phyloP scores from a whole-genome alignment of 1,140 invertebrate species.

The Diorhabda sublineata region DNA sequence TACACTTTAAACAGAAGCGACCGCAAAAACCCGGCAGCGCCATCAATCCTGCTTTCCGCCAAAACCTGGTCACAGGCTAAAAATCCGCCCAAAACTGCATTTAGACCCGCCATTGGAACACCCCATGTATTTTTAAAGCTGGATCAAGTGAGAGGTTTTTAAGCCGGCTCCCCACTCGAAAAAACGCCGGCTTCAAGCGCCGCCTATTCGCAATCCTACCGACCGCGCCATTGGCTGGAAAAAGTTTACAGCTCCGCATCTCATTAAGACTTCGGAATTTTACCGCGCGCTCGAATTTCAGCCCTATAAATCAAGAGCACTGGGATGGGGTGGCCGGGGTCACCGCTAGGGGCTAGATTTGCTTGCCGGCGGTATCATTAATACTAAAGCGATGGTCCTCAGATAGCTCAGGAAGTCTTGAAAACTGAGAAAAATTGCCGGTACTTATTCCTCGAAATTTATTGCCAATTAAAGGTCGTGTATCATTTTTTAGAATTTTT shows the following conservation, averaged over 20 bases:
- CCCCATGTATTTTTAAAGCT: conserved; percentile 46
- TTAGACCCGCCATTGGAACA: conserved; percentile 45
- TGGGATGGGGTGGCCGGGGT: conserved; percentile 25
- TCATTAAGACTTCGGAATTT: conserved; percentile 47
- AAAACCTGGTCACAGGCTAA: conserved; percentile 31
- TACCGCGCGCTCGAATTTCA: conserved; percentile 41
- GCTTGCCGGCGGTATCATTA: conserved; percentile 35
- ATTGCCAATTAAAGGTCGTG: conserved; percentile 33
- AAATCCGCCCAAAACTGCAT: conserved; percentile 41
- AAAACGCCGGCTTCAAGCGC: conserved; percentile 34
- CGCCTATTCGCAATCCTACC: conserved; percentile 30
- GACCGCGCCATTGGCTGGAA: conserved; percentile 41
- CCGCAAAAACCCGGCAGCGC: conserved; percentile 36
- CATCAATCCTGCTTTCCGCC: conserved; percentile 41
- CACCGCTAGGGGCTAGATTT: conserved; percentile 28
- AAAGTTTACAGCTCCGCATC: conserved; percentile 44
- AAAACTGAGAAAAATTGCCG: conserved; percentile 40
- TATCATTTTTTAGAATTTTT: conserved; percentile 29
- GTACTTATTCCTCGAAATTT: conserved; percentile 33
- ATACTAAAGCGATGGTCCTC: conserved; percentile 38
- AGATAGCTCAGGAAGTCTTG: conserved; percentile 33
- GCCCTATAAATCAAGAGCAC: conserved; percentile 44
- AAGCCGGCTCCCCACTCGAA: conserved; percentile 40
- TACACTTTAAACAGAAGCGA: conserved; percentile 39
- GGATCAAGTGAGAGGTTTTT: conserved; percentile 39